phyloP scores from a whole-genome alignment of 1,140 invertebrate genomes.

The Bombus ignitus region DNA sequence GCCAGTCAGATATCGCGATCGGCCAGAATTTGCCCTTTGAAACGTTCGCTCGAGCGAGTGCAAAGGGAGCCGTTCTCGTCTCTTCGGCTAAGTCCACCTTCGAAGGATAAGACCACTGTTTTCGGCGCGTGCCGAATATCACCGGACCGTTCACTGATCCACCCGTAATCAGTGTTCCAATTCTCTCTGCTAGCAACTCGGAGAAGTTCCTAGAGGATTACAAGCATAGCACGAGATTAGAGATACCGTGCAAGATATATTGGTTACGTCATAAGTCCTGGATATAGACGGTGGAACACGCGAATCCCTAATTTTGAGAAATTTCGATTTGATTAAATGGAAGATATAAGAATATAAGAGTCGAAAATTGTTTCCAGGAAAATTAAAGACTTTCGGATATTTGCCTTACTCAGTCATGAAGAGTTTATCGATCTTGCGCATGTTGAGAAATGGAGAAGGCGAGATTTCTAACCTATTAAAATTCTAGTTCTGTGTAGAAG shows the following conservation, averaged over 20 bases:
- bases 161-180: background rate
- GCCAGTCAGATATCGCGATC: constrained; percentile 12
- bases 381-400: background rate
- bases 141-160: background rate
- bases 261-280: background rate
- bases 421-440: too few species aligned
- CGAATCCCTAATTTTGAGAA: background rate
- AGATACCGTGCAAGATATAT: background rate
- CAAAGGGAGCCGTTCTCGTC: background rate
- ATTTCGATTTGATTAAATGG: background rate
- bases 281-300: background rate
- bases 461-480: background rate
- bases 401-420: background rate
- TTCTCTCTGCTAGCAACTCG: background rate
- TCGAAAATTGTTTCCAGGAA: background rate
- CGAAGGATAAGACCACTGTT: background rate
- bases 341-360: background rate
- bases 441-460: background rate
- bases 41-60: background rate
- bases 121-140: background rate
- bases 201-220: constrained; percentile 11
- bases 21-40: background rate
- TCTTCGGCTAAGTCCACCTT: background rate
- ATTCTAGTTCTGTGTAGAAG: background rate
- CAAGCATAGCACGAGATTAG: background rate